Base-by-base conservation (phyloP, 30 jellyfish, hydroid and myxozoan genomes). In the Phacellophora camtschatica region DNA sequence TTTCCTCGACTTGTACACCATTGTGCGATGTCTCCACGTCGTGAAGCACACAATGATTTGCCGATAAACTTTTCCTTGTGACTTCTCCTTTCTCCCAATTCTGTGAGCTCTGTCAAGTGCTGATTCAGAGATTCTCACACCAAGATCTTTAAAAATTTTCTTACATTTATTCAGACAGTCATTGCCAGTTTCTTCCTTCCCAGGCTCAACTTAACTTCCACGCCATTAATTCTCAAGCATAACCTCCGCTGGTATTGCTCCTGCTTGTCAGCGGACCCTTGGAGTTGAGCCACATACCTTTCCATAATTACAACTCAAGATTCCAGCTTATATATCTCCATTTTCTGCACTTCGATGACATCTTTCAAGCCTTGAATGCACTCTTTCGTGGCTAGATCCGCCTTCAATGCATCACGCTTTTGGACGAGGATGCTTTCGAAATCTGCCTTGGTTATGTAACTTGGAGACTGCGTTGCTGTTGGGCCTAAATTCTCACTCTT, bases 31-130 rank as follows among this genome's bases (percentile, higher is more conserved):
- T 48, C 20, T 53, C 85, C 85, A 71, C 58, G 34, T 71, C 16
- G 71, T 9, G 73, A 71, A 46, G 9, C 73, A 22, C 73, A 71
- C 29, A 25, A 46, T 48, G 18, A 71, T 72, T 49, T 71, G 66
- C 66, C 43, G 82, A 66, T 23, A 45, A 37, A n/a, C 23, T 0
- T 19, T 46, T 5, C 42, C 67, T 13, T 27, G 39, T 36, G 39
- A 10, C 22, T 32, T 42, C 43, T 68, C 28, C 10, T 33, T 32
- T 59, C 31, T 36, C 32, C 59, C 55, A 28, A 71, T 4, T 71
- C 85, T 71, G 28, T 71, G 73, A 22, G 85, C 73, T 49, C 85
- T 71, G 35, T 71, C 85, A 48, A 25, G 28, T 1, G 31, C 85
- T 16, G 61, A 13, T 30, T 71, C 85, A 1, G 73, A 53, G 27